phyloP scores from a whole-genome alignment of 2,888 invertebrate genomes.

The Ochropacha duplaris region DNA sequence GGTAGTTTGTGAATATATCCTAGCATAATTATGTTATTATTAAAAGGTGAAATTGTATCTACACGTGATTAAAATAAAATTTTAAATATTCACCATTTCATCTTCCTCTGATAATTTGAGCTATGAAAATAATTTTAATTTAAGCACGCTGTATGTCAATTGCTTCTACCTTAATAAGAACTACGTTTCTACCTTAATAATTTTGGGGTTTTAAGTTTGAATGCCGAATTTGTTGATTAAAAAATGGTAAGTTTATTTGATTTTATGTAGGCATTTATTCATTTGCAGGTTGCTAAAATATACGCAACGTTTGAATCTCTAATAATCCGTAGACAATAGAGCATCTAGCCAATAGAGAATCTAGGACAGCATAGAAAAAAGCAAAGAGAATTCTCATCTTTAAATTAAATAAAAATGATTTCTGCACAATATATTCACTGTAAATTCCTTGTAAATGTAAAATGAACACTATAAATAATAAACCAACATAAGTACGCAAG shows the following conservation, averaged over 20 bases:
- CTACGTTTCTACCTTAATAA: neutral
- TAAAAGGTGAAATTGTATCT: constrained; percentile 1
- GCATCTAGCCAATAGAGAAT: too few species aligned
- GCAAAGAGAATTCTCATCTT: too few species aligned
- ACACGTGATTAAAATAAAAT: neutral
- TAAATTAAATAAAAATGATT: too few species aligned
- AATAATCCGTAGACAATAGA: too few species aligned
- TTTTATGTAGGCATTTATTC: too few species aligned
- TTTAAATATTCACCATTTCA: constrained; percentile 6
- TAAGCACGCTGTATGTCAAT: neutral
- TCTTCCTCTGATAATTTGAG: constrained; percentile 6
- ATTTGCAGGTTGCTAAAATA: too few species aligned
- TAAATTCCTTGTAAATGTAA: too few species aligned
- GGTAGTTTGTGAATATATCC: constrained; percentile 3
- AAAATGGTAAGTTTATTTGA: neutral
- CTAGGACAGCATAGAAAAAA: too few species aligned
- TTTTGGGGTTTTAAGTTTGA: neutral
- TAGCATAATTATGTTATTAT: neutral
- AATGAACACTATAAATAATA: too few species aligned
- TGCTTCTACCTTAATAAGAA: neutral
- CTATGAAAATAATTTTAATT: constrained; percentile 1
- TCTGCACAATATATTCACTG: too few species aligned
- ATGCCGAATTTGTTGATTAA: neutral
- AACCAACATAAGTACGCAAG: too few species aligned
- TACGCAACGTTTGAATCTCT: too few species aligned